A percentile compares a stretch with the other conserved stretches of the same genome.
Evolutionary conservation across 2,113 vertebrate species (phyloP).

Genomic region (Scomber colias): DNA sequence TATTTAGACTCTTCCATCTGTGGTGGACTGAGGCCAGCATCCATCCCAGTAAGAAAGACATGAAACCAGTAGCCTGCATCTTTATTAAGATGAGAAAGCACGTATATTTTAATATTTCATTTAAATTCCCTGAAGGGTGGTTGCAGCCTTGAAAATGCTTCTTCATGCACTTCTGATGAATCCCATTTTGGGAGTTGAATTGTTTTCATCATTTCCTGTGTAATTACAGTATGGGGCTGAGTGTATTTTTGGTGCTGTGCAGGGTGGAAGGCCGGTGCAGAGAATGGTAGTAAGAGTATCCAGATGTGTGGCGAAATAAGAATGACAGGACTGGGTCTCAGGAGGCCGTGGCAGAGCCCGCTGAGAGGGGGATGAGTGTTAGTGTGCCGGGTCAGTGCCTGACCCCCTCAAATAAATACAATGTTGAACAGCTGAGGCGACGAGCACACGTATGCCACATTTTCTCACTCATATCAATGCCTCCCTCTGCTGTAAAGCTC

Average conservation of each 20-base stretch:
- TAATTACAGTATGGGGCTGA: slow-evolving; percentile 35
- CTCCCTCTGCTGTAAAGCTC: neutral
- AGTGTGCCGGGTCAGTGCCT: slow-evolving; percentile 71
- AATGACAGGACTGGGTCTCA: slow-evolving; percentile 53
- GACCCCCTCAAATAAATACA: slow-evolving; percentile 78
- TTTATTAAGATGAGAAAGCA: slow-evolving; percentile 20
- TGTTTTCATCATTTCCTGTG: slow-evolving; percentile 42
- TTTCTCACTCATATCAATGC: slow-evolving; percentile 35
- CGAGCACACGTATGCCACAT: slow-evolving; percentile 51
- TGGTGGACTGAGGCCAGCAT: slow-evolving; percentile 56
- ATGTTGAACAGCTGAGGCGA: slow-evolving; percentile 59
- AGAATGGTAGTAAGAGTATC: slow-evolving; percentile 51
- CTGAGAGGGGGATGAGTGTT: slow-evolving; percentile 67
- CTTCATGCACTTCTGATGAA: slow-evolving; percentile 4
- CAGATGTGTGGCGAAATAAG: slow-evolving; percentile 70
- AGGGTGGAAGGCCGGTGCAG: slow-evolving; percentile 4
- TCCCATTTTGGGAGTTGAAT: slow-evolving; percentile 31
- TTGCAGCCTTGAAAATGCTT: neutral
- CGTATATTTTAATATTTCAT: slow-evolving; percentile 6
- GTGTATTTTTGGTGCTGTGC: slow-evolving; percentile 14
- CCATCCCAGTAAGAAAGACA: slow-evolving; percentile 47
- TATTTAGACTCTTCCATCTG: slow-evolving; percentile 75
- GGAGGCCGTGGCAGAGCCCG: slow-evolving; percentile 41
- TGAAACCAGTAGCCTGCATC: slow-evolving; percentile 38
- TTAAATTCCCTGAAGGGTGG: neutral